Base-by-base conservation (phyloP, 2,797 vertebrate genomes). In the Columba guinea region DNA sequence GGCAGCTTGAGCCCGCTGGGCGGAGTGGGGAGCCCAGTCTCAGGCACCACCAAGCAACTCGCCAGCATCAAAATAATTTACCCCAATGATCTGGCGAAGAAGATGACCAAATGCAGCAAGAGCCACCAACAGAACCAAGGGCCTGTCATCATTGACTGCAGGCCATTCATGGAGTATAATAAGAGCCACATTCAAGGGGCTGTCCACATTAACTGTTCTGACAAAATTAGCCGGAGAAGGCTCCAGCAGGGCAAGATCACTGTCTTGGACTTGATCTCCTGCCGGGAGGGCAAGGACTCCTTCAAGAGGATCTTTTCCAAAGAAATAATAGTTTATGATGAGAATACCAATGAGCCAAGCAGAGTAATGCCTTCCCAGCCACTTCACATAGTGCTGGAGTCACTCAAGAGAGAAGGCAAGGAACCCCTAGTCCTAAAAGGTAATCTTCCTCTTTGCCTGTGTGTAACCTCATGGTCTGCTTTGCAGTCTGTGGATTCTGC, bases 161-260 rank as follows among this genome's bases (percentile, higher is more conserved):
- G 99, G 96, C 99, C 99, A 2, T 99, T 99, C 98, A 98, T 98
- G 98, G 99, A 99, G 95, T 99, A 99, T 97, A 99, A 99, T 98
- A 99, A 99, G 96, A 99, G 98, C 96, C 99, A 99, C 98, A 99
- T 99, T 94, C 98, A 99, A 64, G 99, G 99, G 59, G 99, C 99
- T 9, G 99, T 99, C 95, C 99, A 99, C 97, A 99, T 99, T 95
- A 99, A 99, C 98, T 99, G 99, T 96, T 99, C 99, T 0, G 99
- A 99, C 96, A 99, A 99, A 98, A 99, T 99, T 98, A 99, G 99
- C 98, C 98, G 99, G 60, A 97, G 99, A 59, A 97, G 99, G 92
- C 98, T 99, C 55, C 99, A 99, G 98, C 99, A 99, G 97, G 99
- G 99, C 97, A 99, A 99, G 97, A 99, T 99, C 98, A 99, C 99